Evolutionary conservation across 2,797 vertebrate genomes (phyloP).

Genomic region (Crocodylus rhombifer): DNA sequence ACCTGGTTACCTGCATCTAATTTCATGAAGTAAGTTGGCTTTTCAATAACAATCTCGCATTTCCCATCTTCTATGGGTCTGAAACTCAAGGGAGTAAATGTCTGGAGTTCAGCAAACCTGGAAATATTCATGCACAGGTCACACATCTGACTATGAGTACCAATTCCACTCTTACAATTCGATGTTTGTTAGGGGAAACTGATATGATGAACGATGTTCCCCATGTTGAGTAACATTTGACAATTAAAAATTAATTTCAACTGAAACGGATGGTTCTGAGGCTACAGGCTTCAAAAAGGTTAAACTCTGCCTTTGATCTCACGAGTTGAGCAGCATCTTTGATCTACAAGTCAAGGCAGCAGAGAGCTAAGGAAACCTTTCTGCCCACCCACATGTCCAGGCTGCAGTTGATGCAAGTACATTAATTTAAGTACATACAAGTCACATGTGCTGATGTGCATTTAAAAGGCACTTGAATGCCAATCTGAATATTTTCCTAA

Average conservation of each 20-base stretch:
- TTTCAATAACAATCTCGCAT: conserved; percentile 92
- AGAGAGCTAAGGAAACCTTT: neutral
- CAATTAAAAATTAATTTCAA: conserved; percentile 63
- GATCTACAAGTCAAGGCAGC: conserved; percentile 74
- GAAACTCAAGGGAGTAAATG: conserved; percentile 88
- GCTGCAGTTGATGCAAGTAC: conserved; percentile 6
- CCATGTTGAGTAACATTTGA: conserved; percentile 50
- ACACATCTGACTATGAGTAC: conserved; percentile 5
- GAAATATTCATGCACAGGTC: conserved; percentile 46
- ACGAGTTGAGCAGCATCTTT: conserved; percentile 52
- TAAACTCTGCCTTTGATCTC: conserved; percentile 74
- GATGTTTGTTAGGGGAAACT: neutral
- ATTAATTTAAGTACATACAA: neutral
- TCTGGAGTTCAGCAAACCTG: conserved; percentile 96
- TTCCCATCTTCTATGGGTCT: conserved; percentile 84
- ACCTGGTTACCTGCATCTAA: conserved; percentile 91
- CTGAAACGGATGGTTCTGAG: conserved; percentile 55
- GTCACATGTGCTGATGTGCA: conserved; percentile 6
- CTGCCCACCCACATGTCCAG: neutral
- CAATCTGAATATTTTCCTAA: conserved; percentile 8
- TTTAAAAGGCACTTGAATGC: conserved; percentile 40
- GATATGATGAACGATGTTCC: conserved; percentile 11
- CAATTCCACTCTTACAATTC: neutral
- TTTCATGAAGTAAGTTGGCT: conserved; percentile 96
- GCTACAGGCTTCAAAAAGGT: conserved; percentile 67